Percentiles rank a stretch among this genome's conserved stretches.
phyloP scores from a whole-genome alignment of 2,113 vertebrate species.

The Macroglossus sobrinus region DNA sequence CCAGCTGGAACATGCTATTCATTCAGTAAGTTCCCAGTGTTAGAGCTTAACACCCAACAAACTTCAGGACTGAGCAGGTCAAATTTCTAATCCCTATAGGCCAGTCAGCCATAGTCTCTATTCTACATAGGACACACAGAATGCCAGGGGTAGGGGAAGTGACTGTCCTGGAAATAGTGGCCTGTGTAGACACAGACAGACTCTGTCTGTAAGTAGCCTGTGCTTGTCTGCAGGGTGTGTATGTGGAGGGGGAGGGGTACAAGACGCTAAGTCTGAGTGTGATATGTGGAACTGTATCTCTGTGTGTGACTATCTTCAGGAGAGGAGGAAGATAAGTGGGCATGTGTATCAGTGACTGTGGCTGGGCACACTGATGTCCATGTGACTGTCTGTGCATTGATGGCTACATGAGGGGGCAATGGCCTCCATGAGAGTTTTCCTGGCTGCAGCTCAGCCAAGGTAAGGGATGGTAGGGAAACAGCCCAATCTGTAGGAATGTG shows the following conservation, averaged over 20 bases:
- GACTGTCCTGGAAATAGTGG: not conserved
- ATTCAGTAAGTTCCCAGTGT: not conserved
- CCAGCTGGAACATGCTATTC: not conserved
- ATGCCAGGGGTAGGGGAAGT: not conserved
- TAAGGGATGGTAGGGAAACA: not conserved
- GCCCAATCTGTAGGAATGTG: not conserved
- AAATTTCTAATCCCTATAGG: not conserved
- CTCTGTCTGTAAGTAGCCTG: not conserved
- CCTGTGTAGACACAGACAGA: not conserved
- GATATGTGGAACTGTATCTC: not conserved
- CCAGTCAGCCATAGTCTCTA: not conserved
- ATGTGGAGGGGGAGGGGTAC: not conserved
- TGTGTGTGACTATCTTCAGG: not conserved
- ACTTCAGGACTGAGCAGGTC: not conserved
- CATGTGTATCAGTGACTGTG: not conserved
- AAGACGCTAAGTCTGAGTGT: too few relatives aligned
- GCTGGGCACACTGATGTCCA: not conserved
- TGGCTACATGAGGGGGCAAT: too few relatives aligned
- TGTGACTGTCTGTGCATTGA: accelerated
- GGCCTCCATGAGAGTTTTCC: not conserved
- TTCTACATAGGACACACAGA: not conserved
- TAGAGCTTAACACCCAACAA: not conserved
- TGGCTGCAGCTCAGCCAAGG: not conserved
- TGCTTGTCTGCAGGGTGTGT: not conserved
- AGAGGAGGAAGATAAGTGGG: not conserved